phyloP scores from a whole-genome alignment of 2,797 vertebrate species.

The Galagoides demidoff region DNA sequence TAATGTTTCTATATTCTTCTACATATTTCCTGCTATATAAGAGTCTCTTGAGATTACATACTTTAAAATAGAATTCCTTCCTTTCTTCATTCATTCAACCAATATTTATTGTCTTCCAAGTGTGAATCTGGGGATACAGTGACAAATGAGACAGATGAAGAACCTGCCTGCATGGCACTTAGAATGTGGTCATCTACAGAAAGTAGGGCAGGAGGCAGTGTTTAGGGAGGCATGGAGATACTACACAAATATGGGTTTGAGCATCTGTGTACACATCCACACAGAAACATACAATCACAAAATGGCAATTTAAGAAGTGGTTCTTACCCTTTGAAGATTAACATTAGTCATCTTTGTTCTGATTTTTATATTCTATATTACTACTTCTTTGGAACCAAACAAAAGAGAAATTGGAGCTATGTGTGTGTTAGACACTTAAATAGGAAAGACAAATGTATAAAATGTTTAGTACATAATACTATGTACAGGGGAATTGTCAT shows the following conservation, averaged over 20 bases:
- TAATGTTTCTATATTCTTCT: background rate
- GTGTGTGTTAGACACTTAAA: background rate
- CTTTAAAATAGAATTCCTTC: background rate
- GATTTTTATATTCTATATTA: background rate
- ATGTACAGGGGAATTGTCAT: background rate
- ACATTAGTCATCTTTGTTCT: background rate
- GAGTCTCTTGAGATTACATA: background rate
- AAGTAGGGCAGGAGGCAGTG: background rate
- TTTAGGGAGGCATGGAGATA: background rate
- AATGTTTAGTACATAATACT: background rate
- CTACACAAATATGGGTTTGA: background rate
- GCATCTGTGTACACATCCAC: background rate
- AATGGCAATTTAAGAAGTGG: background rate
- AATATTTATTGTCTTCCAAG: background rate
- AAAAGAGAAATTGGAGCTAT: background rate
- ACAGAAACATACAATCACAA: background rate
- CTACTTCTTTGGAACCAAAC: background rate
- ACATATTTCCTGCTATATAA: background rate
- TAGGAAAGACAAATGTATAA: background rate
- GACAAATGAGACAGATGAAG: background rate
- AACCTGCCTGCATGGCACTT: background rate
- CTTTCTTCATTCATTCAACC: too few relatives aligned
- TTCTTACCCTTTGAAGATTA: background rate
- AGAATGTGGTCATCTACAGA: background rate
- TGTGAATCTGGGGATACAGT: background rate